Base-by-base conservation (phyloP, 2,113 vertebrate genomes). In the Anoura caudifer region DNA sequence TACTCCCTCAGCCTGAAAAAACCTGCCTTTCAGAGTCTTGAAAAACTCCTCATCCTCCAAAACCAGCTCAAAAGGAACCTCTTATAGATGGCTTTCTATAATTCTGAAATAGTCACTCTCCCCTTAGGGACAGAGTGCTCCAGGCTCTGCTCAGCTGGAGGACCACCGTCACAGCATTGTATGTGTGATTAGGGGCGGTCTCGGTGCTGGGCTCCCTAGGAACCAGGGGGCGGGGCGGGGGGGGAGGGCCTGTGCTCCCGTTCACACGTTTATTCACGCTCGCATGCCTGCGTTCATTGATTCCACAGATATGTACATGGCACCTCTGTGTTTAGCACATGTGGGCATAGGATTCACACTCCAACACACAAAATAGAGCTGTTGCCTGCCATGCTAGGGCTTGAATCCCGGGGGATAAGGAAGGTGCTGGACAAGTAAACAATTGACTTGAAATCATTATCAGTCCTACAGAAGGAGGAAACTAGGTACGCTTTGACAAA, bases 201-300 rank as follows among this genome's bases (percentile, higher is more conserved):
- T 28, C 24, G 26, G 2, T 17, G 6, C 24, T 19, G 2, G 50
- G 45, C 28, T 90, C 28, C 43, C 52, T 2, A 43, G n/a, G n/a
- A 54, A 43, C 13, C 33, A 16, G 28, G 8, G 7, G 1, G 13
- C 1, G 52, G 15, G 28, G 8, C 5, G 1, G 14, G 31, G 6
- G 12, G 31, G 38, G 22, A 1, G 11, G 31, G 41, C 26, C 14
- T 19, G 14, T 24, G 15, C 11, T 31, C 70, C 84, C 45, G 41
- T 31, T 89, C 52, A 59, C 33, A 73, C 24, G 36, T 52, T 12
- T 41, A 12, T 45, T 83, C 43, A 36, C 22, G 24, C 11, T 41
- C 31, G 2, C 1, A 2, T 7, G 26, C 15, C 45, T 59, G 0
- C 7, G 41, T 54, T 17, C 61, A 36, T 61, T 81, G 43, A 38